Evolutionary conservation across 2,888 invertebrate species (phyloP).

Genomic region (Byasa hedistus): DNA sequence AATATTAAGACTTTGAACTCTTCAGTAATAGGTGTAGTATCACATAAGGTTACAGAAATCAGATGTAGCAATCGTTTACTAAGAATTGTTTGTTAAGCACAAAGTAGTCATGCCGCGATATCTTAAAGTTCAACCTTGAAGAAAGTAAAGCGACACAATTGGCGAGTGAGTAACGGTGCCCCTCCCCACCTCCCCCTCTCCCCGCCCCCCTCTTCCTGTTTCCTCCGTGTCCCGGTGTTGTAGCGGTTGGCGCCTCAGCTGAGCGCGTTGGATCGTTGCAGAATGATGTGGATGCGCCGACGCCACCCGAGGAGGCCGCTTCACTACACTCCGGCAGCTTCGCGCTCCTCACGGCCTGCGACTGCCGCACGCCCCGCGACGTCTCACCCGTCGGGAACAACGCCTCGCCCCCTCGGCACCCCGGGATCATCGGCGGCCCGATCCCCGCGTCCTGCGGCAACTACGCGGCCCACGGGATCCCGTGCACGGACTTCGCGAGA

Average conservation of each 20-base stretch:
- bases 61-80: no score
- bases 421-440: slow-evolving; percentile 31
- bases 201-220: slow-evolving; percentile 33
- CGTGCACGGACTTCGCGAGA: slow-evolving; percentile 1
- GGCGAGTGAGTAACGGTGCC: slow-evolving; percentile 72
- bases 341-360: slow-evolving; percentile 48
- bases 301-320: slow-evolving; percentile 65
- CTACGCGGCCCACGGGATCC: slow-evolving; percentile 12
- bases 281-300: slow-evolving; percentile 78
- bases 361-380: slow-evolving; percentile 38
- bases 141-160: slow-evolving; percentile 45
- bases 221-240: slow-evolving; percentile 48
- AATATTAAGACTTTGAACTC: no score
- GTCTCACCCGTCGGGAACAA: slow-evolving; percentile 22
- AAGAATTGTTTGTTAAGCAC: no score
- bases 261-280: slow-evolving; percentile 76
- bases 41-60: no score
- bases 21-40: no score
- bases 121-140: background rate
- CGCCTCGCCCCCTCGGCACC: slow-evolving; percentile 26
- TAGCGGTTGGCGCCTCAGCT: slow-evolving; percentile 69
- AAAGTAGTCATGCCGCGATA: no score
- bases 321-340: slow-evolving; percentile 46
- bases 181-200: slow-evolving; percentile 34
- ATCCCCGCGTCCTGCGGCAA: slow-evolving; percentile 31